Percentiles rank a stretch among this genome's conserved stretches.
Conservation (phyloP, 2,888 invertebrate species). For the Himalopsyche anomala region DNA sequence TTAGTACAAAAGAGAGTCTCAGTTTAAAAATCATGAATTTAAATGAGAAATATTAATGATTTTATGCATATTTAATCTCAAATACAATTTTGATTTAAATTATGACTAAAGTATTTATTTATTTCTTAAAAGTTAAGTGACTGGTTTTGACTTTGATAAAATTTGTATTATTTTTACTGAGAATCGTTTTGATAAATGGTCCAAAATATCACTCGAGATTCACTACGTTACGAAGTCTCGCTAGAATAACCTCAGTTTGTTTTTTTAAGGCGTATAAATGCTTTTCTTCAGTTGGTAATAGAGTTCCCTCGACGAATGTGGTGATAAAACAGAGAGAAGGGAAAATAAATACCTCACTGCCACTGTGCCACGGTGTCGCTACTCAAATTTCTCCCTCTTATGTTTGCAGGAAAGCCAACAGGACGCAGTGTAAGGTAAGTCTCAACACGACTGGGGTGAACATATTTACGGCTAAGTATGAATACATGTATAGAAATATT, state of each 20-base stretch:
- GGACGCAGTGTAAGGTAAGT: neutral
- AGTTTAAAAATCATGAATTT: no score
- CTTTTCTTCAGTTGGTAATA: constrained; percentile 36
- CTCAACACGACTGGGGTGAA: constrained; percentile 3
- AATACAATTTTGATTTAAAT: no score
- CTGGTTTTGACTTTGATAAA: neutral
- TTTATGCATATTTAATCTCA: no score
- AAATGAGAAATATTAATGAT: no score
- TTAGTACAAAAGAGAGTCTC: no score
- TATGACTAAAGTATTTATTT: no score
- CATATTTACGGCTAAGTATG: neutral
- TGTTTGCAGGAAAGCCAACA: constrained; percentile 31
- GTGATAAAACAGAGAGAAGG: constrained; percentile 22
- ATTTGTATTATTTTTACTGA: neutral
- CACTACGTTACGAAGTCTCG: neutral
- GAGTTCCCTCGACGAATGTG: neutral
- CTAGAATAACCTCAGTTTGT: constrained; percentile 8
- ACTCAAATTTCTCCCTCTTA: constrained; percentile 4
- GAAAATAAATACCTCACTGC: constrained; percentile 34
- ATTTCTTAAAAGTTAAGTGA: neutral
- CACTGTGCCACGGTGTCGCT: neutral
- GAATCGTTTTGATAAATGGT: constrained; percentile 11
- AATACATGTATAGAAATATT: no score
- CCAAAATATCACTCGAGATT: neutral
- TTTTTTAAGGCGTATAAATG: constrained; percentile 31